These are phyloP conservation scores for Geotrupes spiniger DNA, from an alignment of 2,888 invertebrate genomes.

Conservation along the genomic window DNA sequence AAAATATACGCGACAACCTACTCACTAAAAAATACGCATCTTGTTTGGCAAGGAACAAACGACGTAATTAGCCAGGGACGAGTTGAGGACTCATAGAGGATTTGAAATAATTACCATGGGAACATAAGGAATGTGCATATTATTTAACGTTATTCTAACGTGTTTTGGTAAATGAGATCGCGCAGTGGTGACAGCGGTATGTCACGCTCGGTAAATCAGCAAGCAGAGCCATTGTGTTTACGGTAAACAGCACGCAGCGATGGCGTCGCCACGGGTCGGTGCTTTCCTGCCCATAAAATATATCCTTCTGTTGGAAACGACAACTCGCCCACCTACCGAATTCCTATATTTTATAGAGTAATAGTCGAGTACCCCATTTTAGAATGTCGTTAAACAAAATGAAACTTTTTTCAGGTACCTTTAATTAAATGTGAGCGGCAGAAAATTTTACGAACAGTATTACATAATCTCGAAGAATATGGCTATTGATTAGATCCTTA, in stretches of 20 bases:
- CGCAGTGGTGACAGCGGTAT: slow-evolving; percentile 34
- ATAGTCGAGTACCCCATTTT: no score
- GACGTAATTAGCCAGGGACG: no score
- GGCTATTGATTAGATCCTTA: no score
- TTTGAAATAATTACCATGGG: neutral
- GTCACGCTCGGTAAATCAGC: slow-evolving; percentile 36
- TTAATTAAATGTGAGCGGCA: no score
- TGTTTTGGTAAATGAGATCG: slow-evolving; percentile 28
- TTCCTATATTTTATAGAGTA: slow-evolving; percentile 14
- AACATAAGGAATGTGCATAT: slow-evolving; percentile 3
- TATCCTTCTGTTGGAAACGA: slow-evolving; percentile 15
- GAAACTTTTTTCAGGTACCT: no score
- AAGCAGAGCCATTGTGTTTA: slow-evolving; percentile 30
- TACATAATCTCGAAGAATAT: no score
- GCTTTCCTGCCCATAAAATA: slow-evolving; percentile 28
- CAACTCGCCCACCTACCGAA: slow-evolving; percentile 14
- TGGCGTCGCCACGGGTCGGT: slow-evolving; percentile 32
- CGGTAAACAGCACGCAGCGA: slow-evolving; percentile 31
- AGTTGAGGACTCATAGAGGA: no score
- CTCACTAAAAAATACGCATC: no score
- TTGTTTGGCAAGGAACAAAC: no score
- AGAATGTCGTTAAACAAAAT: no score
- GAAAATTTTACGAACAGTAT: no score
- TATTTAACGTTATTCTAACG: slow-evolving; percentile 14
- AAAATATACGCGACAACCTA: no score